phyloP scores from a whole-genome alignment of 1,140 invertebrate species.

The Druon quercuslanigerum region DNA sequence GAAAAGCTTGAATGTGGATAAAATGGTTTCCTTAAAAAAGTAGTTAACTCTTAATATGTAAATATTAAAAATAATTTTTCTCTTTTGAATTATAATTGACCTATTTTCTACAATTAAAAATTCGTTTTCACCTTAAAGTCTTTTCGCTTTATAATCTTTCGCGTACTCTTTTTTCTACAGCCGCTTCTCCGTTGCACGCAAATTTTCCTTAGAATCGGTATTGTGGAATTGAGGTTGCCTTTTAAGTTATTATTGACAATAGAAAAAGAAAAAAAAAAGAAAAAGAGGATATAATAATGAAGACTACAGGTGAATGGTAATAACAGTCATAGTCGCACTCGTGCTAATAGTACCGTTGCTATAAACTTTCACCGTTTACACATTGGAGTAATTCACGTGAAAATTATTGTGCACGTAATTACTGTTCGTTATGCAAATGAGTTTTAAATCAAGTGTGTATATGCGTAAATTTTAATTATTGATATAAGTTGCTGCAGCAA shows the following conservation, averaged over 20 bases:
- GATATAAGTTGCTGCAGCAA: not conserved
- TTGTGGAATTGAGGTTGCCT: not conserved
- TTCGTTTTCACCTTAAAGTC: not conserved
- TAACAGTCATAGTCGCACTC: not conserved
- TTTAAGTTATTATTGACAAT: not conserved
- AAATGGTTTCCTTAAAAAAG: constrained; percentile 20
- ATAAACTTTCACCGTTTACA: constrained; percentile 6
- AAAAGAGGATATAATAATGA: not conserved
- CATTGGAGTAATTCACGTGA: constrained; percentile 14
- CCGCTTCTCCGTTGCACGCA: not conserved
- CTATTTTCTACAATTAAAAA: not conserved
- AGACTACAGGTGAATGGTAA: not conserved
- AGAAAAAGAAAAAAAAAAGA: not conserved
- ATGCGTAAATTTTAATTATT: not conserved
- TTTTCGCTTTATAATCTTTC: not conserved
- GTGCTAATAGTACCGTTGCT: not conserved
- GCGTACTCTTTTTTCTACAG: not conserved
- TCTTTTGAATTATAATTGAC: not conserved
- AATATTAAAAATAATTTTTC: not conserved
- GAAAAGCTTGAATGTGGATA: not conserved
- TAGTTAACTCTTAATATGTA: not conserved
- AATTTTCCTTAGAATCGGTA: not conserved
- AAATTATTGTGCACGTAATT: constrained; percentile 17
- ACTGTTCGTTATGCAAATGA: constrained; percentile 20
- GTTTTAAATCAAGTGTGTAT: constrained; percentile 10